These are phyloP conservation scores for Lichenostomus cassidix DNA, from an alignment of 2,113 vertebrate genomes.

Conservation along the genomic window DNA sequence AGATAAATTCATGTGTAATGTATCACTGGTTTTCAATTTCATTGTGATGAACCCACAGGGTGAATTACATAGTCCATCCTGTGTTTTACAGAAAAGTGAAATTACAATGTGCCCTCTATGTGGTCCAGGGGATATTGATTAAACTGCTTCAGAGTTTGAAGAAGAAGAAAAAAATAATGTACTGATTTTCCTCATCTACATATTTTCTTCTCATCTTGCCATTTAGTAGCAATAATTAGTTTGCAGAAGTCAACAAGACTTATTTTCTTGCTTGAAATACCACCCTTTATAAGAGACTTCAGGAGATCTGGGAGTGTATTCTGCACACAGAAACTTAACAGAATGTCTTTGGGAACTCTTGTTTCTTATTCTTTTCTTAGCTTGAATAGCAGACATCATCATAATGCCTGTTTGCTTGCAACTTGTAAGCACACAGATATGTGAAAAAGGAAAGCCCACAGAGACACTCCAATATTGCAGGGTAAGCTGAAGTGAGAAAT, in stretches of 20 bases:
- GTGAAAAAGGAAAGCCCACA: constrained; percentile 32
- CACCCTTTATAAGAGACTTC: neutral
- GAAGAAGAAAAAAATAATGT: neutral
- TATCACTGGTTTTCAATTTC: constrained; percentile 32
- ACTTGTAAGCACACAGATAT: neutral
- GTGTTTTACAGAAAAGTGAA: constrained; percentile 22
- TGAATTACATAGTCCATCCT: neutral
- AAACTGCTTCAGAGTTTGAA: neutral
- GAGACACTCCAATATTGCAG: constrained; percentile 14
- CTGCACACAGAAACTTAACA: neutral
- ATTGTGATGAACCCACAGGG: neutral
- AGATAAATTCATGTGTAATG: constrained; percentile 16
- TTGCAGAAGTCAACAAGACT: constrained; percentile 10
- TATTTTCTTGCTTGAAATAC: constrained; percentile 4
- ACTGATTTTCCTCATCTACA: neutral
- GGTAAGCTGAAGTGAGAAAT: constrained; percentile 51
- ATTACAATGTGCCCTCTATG: neutral
- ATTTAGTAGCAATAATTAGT: constrained; percentile 8
- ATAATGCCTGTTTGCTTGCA: constrained; percentile 48
- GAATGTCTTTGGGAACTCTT: constrained; percentile 3
- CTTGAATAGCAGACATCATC: neutral
- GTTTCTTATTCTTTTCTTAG: constrained; percentile 2
- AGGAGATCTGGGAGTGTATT: neutral
- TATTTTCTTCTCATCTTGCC: neutral
- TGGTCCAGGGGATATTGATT: constrained; percentile 12